Base-by-base conservation (phyloP, 1,140 invertebrate species). In the Ooceraea biroi region DNA sequence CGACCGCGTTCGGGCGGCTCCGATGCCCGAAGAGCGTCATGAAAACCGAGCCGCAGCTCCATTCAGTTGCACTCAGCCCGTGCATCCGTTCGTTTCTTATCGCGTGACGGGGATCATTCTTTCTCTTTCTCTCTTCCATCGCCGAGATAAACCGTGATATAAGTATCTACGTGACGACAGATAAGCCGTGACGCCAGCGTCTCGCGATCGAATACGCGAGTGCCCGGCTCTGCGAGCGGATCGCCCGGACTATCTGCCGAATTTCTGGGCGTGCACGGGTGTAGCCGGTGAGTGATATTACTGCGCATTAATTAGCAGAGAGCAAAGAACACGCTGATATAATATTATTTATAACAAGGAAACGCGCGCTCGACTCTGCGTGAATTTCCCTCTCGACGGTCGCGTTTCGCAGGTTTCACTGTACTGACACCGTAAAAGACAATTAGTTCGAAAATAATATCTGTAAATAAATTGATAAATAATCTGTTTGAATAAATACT, bases 51-150 rank as follows among this genome's bases (percentile, higher is more conserved):
- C 77, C 74, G 84, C 57, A 48, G 58, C 78, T 89, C 69, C 73
- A 84, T 88, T 89, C 88, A 89, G 88, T 89, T 36, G 72, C 84
- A 36, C 66, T 76, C 74, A 63, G 72, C 71, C 88, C 88, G 87
- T 73, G 85, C 85, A 84, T 84, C 74, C n/a, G 74, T 86, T 89
- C 74, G 58, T 27, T 55, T 89, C 87, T 22, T 60, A 30, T 86
- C 80, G 74, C 84, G 86, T 82, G 68, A 76, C 77, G 66, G 72
- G 76, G 50, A 72, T 11, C 41, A 12, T 14, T 63, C 44, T 44
- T 0, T 66, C 36, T 14, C 63, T 66, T 7, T 66, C 63, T 66
- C 41, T 65, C 1, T 63, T 12, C 48, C 4, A 25, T 19, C 27
- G 66, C 60, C 74, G 41, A 88, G 86, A 88, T 85, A 88, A 88